Evolutionary conservation across 30 jellyfish, hydroid and myxozoan genomes (phyloP), one percentile per base, ranked within the genome.

Genomic region (Clytia hemisphaerica): DNA sequence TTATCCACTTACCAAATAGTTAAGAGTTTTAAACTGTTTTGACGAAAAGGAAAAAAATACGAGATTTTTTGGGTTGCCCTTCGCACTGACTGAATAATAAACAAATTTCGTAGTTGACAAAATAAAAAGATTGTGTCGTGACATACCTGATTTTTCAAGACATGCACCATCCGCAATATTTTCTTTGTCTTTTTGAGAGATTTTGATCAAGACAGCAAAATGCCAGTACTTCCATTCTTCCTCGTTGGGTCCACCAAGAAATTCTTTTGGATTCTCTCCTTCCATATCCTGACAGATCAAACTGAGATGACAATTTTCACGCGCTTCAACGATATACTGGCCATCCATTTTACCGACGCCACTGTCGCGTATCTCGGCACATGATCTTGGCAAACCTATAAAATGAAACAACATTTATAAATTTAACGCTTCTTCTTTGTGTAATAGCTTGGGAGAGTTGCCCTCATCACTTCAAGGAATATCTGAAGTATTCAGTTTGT

Each of bases 151-250:
- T 26, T 70, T 79, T 50, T 86, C 96, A 16, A 86, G 65, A 59
- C 96, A 86, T 50, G 96, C 96, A 29, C 93, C 93, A 40, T 76
- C 57, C 29, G 93, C 87, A 35, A 86, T 78, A 57, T 86, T 86
- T 29, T 73, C 78, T 66, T 86, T 86, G 46, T 72, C 94, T 14
- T 86, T 86, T 3, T 78, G 73, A 4, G 92, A 76, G 32, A 86
- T 78, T 69, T 73, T 78, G 58, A 86, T 79, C 19, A 86, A 53
- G 12, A 68, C 92, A 38, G 96, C 96, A 33, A 58, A 78, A 22
- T 86, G 96, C 77, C 90, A 86, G 27, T 86, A 86, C 55, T 69
- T 75, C 91, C 91, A 86, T 74, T 86, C 82, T 22, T 73, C 81
- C 59, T 73, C 72, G 44, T 73, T 86, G 4, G 96, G 93, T 6